Evolutionary conservation across 92 coral and sea anemone genomes (phyloP).

Genomic region (Epizoanthus ramosus): DNA sequence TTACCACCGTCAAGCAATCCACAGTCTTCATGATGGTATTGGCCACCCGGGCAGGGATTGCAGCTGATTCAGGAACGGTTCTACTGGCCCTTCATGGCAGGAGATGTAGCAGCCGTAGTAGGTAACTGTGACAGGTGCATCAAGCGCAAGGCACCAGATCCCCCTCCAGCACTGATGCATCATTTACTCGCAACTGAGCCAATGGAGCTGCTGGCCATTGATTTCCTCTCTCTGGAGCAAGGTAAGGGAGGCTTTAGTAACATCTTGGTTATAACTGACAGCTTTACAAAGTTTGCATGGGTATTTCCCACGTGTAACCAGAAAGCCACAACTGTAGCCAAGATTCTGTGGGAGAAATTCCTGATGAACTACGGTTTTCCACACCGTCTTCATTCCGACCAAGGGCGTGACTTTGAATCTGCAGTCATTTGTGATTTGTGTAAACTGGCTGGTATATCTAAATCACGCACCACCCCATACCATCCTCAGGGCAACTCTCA

Average conservation of each 20-base stretch:
- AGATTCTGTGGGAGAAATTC: constrained; percentile 60
- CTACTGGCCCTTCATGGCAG: constrained; percentile 53
- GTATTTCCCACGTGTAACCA: constrained; percentile 58
- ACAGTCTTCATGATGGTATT: constrained; percentile 37
- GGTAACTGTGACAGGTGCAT: constrained; percentile 29
- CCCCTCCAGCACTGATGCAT: constrained; percentile 47
- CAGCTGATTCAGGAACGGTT: constrained; percentile 44
- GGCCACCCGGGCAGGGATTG: constrained; percentile 52
- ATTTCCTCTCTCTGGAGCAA: constrained; percentile 52
- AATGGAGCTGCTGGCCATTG: constrained; percentile 50
- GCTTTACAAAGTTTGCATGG: constrained; percentile 58
- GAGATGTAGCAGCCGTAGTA: constrained; percentile 23
- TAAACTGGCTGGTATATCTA: constrained; percentile 37
- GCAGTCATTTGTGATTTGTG: constrained; percentile 43
- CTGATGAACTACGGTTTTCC: constrained; percentile 52
- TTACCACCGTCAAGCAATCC: constrained; percentile 11
- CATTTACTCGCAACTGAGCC: constrained; percentile 45
- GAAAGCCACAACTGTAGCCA: constrained; percentile 54
- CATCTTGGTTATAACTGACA: constrained; percentile 50
- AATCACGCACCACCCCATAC: constrained; percentile 27
- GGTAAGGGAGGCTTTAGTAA: constrained; percentile 57
- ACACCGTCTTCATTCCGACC: constrained; percentile 50
- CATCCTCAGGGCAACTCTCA: constrained; percentile 44
- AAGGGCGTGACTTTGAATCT: constrained; percentile 48
- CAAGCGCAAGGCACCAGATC: constrained; percentile 45